A percentile compares a stretch with the other conserved stretches of the same genome.
phyloP scores from a whole-genome alignment of 2,888 invertebrate genomes.

The Watsonalla binaria region DNA sequence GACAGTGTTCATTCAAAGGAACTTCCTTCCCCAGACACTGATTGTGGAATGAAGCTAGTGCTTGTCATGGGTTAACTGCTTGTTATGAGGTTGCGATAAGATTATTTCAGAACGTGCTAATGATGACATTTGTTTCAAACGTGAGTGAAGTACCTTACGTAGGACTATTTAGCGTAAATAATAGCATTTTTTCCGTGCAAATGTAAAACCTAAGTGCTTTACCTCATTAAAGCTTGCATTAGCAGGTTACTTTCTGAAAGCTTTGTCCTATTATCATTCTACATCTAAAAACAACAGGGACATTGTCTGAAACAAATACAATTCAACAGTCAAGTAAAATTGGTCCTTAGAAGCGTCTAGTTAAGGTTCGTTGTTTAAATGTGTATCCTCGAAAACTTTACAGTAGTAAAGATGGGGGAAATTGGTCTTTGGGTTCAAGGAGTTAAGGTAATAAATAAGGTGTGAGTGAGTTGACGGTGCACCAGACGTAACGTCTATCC shows the following conservation, averaged over 20 bases:
- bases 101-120: too few relatives aligned
- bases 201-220: too few relatives aligned
- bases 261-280: neutral
- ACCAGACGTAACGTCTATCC: conserved; percentile 13
- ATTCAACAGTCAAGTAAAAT: neutral
- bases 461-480: neutral
- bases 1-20: too few relatives aligned
- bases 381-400: neutral
- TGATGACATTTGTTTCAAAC: too few relatives aligned
- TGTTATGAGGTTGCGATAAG: too few relatives aligned
- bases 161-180: too few relatives aligned
- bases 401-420: neutral
- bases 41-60: too few relatives aligned
- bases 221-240: too few relatives aligned
- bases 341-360: neutral
- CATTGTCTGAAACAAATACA: neutral
- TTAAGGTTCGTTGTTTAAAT: neutral
- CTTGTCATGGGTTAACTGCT: too few relatives aligned
- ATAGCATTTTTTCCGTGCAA: too few relatives aligned
- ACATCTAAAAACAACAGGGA: neutral
- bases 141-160: too few relatives aligned
- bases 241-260: neutral
- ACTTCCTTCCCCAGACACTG: too few relatives aligned
- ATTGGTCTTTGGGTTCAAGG: neutral
- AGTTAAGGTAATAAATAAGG: neutral